Evolutionary conservation across 2,888 invertebrate species (phyloP), one percentile per base, ranked within the genome.

Genomic region (Parnassius orleans): DNA sequence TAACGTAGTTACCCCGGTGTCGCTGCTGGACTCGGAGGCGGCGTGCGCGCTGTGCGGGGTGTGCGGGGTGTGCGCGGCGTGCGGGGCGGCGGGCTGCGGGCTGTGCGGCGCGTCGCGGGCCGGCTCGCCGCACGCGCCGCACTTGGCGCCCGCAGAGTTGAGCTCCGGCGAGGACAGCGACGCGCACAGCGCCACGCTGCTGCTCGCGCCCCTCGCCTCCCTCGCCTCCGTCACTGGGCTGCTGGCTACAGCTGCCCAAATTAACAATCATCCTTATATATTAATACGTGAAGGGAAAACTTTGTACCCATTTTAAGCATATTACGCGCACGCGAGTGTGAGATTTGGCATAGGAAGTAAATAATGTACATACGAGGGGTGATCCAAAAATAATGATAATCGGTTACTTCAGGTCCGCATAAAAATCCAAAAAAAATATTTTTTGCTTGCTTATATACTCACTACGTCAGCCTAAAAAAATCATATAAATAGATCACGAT

Each of bases 131-230:
- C 53, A 52, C 60, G 57, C 47, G 55, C 66, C 69, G 60, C 65
- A 66, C 55, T 52, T 60, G 63, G 65, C 68, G 41, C 65, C 64
- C 47, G 65, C 61, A 53, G 75, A 78, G 67, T 78, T 76, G 64
- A 93, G 80, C 75, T 92, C 92, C 9, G 92, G 92, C 2, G 92
- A 92, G 57, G 92, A 93, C 43, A 86, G 72, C 1, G 92, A 92
- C 44, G 89, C 74, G 65, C 86, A 83, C 14, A 92, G 76, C 42
- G 71, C 78, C 19, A 69, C 74, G 69, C 68, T 76, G 14, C 69
- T 66, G 48, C 68, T 68, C n/a, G 72, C 60, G 1, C 72, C 58
- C 55, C 71, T 70, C 14, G 74, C 69, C 53, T 84, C 58, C 55
- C 71, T 70, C 14, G 74, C 69, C 53, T 84, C 87, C 1, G 81